Evolutionary conservation across 2,797 vertebrate genomes (phyloP).

Genomic region (Acrocephalus scirpaceus): DNA sequence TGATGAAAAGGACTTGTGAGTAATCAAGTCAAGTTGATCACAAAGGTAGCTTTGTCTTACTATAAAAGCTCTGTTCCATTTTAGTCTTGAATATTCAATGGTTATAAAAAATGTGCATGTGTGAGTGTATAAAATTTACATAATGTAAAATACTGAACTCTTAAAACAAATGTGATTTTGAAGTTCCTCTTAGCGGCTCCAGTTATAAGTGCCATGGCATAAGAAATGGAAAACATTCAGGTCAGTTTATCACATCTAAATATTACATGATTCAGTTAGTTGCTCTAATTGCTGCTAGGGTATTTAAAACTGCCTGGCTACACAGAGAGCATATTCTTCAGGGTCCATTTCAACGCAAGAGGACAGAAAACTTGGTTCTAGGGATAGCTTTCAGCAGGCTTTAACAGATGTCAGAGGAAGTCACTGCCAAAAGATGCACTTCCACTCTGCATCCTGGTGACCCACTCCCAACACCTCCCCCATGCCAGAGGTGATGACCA

Average conservation of each 20-base stretch:
- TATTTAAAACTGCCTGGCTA: neutral
- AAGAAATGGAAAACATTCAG: neutral
- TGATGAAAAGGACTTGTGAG: neutral
- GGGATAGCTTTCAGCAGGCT: neutral
- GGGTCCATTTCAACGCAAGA: neutral
- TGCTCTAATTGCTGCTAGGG: neutral
- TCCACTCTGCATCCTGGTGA: neutral
- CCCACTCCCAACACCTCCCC: neutral
- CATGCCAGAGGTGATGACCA: neutral
- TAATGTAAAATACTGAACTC: neutral
- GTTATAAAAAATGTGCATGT: neutral
- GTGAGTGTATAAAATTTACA: neutral
- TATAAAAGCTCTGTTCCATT: neutral
- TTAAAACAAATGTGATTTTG: neutral
- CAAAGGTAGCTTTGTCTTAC: neutral
- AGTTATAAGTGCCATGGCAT: neutral
- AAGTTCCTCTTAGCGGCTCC: neutral
- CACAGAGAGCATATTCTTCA: neutral
- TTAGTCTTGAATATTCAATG: neutral
- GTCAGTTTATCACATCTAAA: neutral
- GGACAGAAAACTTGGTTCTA: neutral
- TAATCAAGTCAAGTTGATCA: neutral
- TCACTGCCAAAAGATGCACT: neutral
- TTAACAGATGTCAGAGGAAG: neutral
- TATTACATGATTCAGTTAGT: neutral